A percentile compares a stretch with the other conserved stretches of the same genome.
Conservation (phyloP, 2,888 invertebrate species). For the Hoplodrina ambigua region DNA sequence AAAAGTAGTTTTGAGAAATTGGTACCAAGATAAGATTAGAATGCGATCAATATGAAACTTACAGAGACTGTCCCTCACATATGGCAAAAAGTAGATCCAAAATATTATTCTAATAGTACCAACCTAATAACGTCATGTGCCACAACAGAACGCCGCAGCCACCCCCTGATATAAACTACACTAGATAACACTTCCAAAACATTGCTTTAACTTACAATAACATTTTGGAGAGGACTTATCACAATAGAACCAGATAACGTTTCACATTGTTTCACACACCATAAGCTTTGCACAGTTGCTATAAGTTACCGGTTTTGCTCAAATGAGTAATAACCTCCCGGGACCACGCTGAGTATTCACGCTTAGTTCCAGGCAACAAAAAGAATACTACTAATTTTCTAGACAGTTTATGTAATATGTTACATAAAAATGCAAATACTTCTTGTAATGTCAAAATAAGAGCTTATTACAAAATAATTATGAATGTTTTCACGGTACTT, state of each 20-base stretch:
- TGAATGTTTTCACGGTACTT: too few relatives aligned
- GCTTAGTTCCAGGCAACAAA: slow-evolving; percentile 2
- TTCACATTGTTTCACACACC: slow-evolving; percentile 55
- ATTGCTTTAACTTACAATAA: slow-evolving; percentile 60
- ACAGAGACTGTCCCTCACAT: too few relatives aligned
- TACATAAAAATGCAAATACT: too few relatives aligned
- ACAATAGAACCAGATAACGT: slow-evolving; percentile 57
- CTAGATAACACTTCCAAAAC: slow-evolving; percentile 57
- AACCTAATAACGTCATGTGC: slow-evolving; percentile 9
- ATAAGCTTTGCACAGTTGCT: slow-evolving; percentile 42
- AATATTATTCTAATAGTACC: slow-evolving; percentile 4
- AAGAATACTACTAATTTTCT: neutral
- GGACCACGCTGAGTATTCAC: slow-evolving; percentile 10
- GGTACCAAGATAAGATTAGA: too few relatives aligned
- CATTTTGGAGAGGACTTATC: slow-evolving; percentile 52
- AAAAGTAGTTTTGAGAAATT: too few relatives aligned
- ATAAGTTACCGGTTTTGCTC: slow-evolving; percentile 52
- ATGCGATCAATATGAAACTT: too few relatives aligned
- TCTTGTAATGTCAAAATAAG: too few relatives aligned
- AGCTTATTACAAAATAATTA: too few relatives aligned
- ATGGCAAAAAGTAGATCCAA: too few relatives aligned
- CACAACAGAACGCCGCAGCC: slow-evolving; percentile 9
- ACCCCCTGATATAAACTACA: slow-evolving; percentile 36
- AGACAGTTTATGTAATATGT: too few relatives aligned
- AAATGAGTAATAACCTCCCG: slow-evolving; percentile 43